Evolutionary conservation across 2,113 vertebrate species (phyloP).

Genomic region (Equus quagga): DNA sequence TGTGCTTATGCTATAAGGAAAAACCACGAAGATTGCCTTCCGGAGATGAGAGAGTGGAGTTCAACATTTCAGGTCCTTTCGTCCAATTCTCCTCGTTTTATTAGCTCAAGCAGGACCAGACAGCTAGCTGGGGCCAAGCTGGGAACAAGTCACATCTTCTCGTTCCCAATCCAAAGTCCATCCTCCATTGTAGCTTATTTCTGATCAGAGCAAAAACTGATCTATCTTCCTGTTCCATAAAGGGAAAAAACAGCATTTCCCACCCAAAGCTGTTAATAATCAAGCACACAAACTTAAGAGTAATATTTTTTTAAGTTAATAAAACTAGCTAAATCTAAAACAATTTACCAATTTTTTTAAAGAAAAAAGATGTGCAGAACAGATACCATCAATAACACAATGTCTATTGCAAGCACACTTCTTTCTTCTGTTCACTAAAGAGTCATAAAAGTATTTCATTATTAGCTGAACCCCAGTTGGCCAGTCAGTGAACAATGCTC

Average conservation of each 20-base stretch:
- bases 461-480: constrained; percentile 43
- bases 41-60: not conserved
- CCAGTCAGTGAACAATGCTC: not conserved
- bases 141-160: not conserved
- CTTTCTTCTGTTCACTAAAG: not conserved
- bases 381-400: not conserved
- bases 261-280: not conserved
- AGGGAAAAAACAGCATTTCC: not conserved
- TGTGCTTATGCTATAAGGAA: not conserved
- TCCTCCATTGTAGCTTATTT: not conserved
- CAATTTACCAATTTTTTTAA: not conserved
- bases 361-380: not conserved
- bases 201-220: not conserved
- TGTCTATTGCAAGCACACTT: not conserved
- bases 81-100: not conserved
- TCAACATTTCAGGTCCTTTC: not conserved
- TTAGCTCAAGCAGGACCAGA: not conserved
- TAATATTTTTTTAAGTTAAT: not conserved
- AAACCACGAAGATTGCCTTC: not conserved
- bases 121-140: not conserved
- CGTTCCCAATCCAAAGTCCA: not conserved
- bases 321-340: constrained; percentile 6
- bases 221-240: not conserved
- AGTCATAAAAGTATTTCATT: not conserved
- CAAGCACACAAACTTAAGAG: not conserved